phyloP scores from a whole-genome alignment of 2,888 invertebrate species.

The Laspeyria flexula region DNA sequence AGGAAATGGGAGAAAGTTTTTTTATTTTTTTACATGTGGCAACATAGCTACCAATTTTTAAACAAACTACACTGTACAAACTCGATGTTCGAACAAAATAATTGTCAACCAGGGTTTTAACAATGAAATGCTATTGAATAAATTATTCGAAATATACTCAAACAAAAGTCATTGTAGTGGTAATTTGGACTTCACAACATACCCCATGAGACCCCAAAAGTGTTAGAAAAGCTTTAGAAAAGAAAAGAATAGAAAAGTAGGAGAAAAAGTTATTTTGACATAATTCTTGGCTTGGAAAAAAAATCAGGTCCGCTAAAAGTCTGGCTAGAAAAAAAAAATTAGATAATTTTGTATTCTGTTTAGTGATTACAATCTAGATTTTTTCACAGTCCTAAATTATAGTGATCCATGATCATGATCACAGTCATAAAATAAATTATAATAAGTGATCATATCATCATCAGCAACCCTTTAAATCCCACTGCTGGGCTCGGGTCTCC shows the following conservation, averaged over 20 bases:
- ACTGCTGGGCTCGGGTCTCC: too few relatives aligned
- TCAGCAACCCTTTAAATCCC: too few relatives aligned
- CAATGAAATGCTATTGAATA: constrained; percentile 78
- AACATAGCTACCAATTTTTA: constrained; percentile 69
- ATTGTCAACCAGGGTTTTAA: constrained; percentile 57
- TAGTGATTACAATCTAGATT: too few relatives aligned
- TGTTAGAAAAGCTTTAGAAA: constrained; percentile 36
- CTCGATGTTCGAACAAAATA: constrained; percentile 70
- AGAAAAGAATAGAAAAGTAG: constrained; percentile 26
- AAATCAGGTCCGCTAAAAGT: too few relatives aligned
- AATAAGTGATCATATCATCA: too few relatives aligned
- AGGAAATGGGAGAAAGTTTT: constrained; percentile 50
- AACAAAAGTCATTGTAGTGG: constrained; percentile 13
- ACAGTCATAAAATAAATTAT: too few relatives aligned
- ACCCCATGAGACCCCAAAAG: constrained; percentile 18
- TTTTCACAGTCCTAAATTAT: too few relatives aligned
- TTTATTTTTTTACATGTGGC: constrained; percentile 63
- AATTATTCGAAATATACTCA: constrained; percentile 19
- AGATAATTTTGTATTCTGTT: too few relatives aligned
- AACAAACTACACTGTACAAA: constrained; percentile 79
- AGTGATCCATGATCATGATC: too few relatives aligned
- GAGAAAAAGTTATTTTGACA: constrained; percentile 21
- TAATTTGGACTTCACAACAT: constrained; percentile 37
- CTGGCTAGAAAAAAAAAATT: too few relatives aligned
- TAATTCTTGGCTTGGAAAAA: constrained; percentile 34